phyloP scores from a whole-genome alignment of 2,797 vertebrate species.

The Zenarchopterus dispar region DNA sequence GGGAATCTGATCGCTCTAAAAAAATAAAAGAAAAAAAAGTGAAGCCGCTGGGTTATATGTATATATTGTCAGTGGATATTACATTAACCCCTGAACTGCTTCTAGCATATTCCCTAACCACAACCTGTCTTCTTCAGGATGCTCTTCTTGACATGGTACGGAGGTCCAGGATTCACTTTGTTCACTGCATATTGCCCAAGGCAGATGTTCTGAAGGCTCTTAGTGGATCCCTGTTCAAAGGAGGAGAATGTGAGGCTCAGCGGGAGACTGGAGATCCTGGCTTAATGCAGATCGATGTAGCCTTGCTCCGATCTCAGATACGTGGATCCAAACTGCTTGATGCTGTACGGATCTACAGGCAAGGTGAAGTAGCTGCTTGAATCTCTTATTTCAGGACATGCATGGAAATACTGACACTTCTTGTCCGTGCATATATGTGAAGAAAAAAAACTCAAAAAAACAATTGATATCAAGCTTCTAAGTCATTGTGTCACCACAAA shows the following conservation, averaged over 20 bases:
- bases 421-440: background rate
- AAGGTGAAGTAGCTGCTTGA: constrained; percentile 83
- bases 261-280: constrained; percentile 88
- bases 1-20: background rate
- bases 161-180: constrained; percentile 93
- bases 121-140: constrained; percentile 81
- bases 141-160: constrained; percentile 94
- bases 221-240: constrained; percentile 80
- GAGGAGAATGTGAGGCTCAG: constrained; percentile 85
- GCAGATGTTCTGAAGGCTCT: constrained; percentile 82
- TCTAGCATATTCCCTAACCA: constrained; percentile 18
- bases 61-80: constrained; percentile 1
- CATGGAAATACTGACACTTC: background rate
- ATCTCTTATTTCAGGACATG: background rate
- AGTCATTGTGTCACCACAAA: background rate
- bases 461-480: background rate
- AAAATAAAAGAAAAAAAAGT: background rate
- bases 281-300: constrained; percentile 92
- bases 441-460: background rate
- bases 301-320: constrained; percentile 92
- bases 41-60: background rate
- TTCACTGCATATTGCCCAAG: constrained; percentile 95
- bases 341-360: constrained; percentile 93
- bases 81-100: constrained; percentile 6
- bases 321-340: constrained; percentile 93